Percentiles rank a stretch among this genome's conserved stretches.
phyloP scores from a whole-genome alignment of 2,888 invertebrate species.

The Standfussiana lucernea region DNA sequence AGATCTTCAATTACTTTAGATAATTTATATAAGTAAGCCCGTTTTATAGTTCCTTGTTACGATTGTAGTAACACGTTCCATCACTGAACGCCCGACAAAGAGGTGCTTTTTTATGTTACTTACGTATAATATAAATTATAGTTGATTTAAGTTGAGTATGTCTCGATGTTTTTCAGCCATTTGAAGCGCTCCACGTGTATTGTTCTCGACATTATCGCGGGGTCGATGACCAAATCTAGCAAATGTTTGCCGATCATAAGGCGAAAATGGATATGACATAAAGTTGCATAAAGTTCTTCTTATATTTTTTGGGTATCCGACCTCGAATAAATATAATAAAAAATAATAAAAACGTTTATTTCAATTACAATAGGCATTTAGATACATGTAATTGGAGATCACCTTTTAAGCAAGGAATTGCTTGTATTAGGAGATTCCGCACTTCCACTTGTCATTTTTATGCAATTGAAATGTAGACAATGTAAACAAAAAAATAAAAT shows the following conservation, averaged over 20 bases:
- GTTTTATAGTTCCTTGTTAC: constrained; percentile 46
- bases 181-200: constrained; percentile 82
- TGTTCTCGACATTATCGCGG: constrained; percentile 87
- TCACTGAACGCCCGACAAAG: constrained; percentile 30
- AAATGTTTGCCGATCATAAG: constrained; percentile 80
- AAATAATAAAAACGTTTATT: too few relatives aligned
- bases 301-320: constrained; percentile 16
- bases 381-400: too few relatives aligned
- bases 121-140: constrained; percentile 62
- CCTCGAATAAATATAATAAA: too few relatives aligned
- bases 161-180: constrained; percentile 74
- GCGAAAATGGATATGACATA: constrained; percentile 74
- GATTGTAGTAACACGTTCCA: constrained; percentile 41
- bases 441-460: too few relatives aligned
- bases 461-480: too few relatives aligned
- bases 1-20: constrained; percentile 44
- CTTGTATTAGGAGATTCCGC: too few relatives aligned
- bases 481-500: too few relatives aligned
- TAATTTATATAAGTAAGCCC: constrained; percentile 22
- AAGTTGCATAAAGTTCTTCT: constrained; percentile 59
- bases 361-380: too few relatives aligned
- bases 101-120: constrained; percentile 38
- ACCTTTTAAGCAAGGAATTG: too few relatives aligned
- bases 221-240: constrained; percentile 84
- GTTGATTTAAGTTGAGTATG: constrained; percentile 72